These are phyloP conservation scores for Dascyllus trimaculatus DNA, from an alignment of 2,113 vertebrate genomes.

Conservation along the genomic window DNA sequence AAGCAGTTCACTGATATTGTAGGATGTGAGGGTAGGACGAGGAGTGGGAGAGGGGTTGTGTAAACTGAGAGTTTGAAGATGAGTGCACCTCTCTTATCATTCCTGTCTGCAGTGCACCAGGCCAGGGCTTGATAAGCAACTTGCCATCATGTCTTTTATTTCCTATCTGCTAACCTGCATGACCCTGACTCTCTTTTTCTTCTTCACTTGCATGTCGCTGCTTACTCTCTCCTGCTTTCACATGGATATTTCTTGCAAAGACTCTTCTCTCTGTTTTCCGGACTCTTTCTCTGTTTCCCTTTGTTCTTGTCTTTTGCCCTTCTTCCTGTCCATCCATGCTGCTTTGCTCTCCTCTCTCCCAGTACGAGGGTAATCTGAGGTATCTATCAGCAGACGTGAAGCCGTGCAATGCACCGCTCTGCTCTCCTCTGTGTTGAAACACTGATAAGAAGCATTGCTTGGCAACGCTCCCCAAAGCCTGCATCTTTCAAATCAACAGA, in stretches of 20 bases:
- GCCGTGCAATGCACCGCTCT: slow-evolving; percentile 54
- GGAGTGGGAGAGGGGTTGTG: slow-evolving; percentile 42
- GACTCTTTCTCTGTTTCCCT: slow-evolving; percentile 12
- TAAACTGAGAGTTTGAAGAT: slow-evolving; percentile 68
- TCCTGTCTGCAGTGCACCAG: slow-evolving; percentile 61
- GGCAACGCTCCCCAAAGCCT: slow-evolving; percentile 72
- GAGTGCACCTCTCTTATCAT: slow-evolving; percentile 58
- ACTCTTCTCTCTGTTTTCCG: neutral
- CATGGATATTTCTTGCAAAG: slow-evolving; percentile 18
- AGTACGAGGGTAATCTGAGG: slow-evolving; percentile 70
- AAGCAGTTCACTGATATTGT: slow-evolving; percentile 41
- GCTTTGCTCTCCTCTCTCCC: slow-evolving; percentile 33
- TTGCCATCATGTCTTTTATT: slow-evolving; percentile 64
- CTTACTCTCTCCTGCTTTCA: slow-evolving; percentile 37
- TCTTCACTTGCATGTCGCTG: slow-evolving; percentile 42
- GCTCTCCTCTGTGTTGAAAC: slow-evolving; percentile 69
- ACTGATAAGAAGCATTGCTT: slow-evolving; percentile 76
- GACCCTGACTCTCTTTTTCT: slow-evolving; percentile 21
- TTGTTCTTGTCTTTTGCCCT: neutral
- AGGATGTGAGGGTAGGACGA: slow-evolving; percentile 38
- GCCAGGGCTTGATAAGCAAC: slow-evolving; percentile 63
- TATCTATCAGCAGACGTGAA: slow-evolving; percentile 72
- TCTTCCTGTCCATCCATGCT: slow-evolving; percentile 13
- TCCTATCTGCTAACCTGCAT: slow-evolving; percentile 61
- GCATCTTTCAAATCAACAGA: slow-evolving; percentile 80